These are phyloP conservation scores for Aurelia sp. DNA, from an alignment of 30 jellyfish, hydroid and myxozoan genomes.

Conservation along the genomic window DNA sequence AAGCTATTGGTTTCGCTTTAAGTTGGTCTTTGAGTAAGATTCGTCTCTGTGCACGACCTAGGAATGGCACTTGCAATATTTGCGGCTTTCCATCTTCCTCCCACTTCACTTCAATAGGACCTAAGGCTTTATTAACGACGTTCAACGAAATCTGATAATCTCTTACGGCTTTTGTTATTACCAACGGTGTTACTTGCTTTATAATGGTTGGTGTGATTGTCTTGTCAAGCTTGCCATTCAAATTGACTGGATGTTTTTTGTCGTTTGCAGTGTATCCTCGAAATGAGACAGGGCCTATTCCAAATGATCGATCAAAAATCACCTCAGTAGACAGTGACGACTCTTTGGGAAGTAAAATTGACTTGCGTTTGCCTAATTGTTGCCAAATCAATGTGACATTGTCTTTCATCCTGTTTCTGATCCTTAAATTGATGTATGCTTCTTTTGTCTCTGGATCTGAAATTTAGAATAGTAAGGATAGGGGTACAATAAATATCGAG, in stretches of 20 bases:
- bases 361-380: conserved; percentile 40
- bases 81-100: conserved; percentile 40
- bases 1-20: conserved; percentile 6
- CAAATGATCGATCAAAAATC: conserved; percentile 34
- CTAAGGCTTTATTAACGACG: conserved; percentile 42
- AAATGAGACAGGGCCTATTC: conserved; percentile 50
- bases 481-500: no score
- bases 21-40: conserved; percentile 33
- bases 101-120: conserved; percentile 59
- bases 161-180: conserved; percentile 22
- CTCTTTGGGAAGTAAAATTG: background rate
- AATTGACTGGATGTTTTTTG: conserved; percentile 49
- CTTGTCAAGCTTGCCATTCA: conserved; percentile 36
- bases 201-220: conserved; percentile 24
- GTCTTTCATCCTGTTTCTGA: conserved; percentile 15
- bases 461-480: background rate
- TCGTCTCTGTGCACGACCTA: conserved; percentile 3
- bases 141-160: conserved; percentile 14
- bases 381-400: conserved; percentile 52
- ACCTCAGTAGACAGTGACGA: background rate
- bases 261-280: conserved; percentile 21
- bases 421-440: conserved; percentile 26
- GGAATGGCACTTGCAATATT: conserved; percentile 5
- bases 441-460: conserved; percentile 42
- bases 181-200: background rate